Percentiles rank a stretch among this genome's conserved stretches.
Evolutionary conservation across 2,797 vertebrate species (phyloP).

Genomic region (Anisognathus igniventris): DNA sequence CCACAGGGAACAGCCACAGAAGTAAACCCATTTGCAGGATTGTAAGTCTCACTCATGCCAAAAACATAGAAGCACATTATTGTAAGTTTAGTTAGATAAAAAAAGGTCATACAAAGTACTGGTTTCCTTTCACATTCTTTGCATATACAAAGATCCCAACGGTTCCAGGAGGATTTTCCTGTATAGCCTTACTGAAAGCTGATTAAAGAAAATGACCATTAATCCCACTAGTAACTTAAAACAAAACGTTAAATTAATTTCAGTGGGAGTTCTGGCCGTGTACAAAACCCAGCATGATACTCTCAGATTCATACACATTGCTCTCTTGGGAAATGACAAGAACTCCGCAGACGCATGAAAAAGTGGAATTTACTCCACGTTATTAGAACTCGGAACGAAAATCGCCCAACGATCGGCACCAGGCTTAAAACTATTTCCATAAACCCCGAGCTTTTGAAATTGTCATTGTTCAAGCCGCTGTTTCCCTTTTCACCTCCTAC

Average conservation of each 20-base stretch:
- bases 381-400: background rate
- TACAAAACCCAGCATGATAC: background rate
- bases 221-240: background rate
- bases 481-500: background rate
- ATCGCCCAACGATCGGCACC: background rate
- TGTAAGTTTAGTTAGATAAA: background rate
- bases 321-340: background rate
- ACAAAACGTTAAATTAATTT: background rate
- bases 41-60: background rate
- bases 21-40: background rate
- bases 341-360: background rate
- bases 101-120: conserved; percentile 24
- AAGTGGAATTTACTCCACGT: background rate
- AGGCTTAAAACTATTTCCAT: background rate
- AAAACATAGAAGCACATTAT: background rate
- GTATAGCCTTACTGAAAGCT: background rate
- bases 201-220: conserved; percentile 14
- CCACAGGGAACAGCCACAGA: background rate
- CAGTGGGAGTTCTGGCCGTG: background rate
- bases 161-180: conserved; percentile 8
- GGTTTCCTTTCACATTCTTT: conserved; percentile 36
- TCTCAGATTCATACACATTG: background rate
- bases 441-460: background rate
- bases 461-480: background rate
- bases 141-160: background rate